Base-by-base conservation (phyloP, 2,113 vertebrate genomes). In the Phylloscopus whistleri region DNA sequence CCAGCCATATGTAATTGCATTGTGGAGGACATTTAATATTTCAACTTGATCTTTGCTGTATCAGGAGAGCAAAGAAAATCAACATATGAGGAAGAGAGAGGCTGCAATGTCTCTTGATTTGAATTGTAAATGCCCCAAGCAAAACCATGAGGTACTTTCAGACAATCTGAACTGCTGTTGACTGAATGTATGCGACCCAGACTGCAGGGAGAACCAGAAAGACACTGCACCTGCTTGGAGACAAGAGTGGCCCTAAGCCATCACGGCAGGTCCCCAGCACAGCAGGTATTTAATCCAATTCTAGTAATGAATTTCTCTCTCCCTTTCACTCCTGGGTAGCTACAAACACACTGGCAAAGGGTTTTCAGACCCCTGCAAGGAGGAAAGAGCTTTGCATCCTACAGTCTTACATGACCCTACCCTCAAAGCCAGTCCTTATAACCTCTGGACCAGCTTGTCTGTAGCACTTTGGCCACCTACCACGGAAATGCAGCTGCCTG, bases 11-110 rank as follows among this genome's bases (percentile, higher is more conserved):
- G 77, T 84, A 96, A 97, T 96, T 95, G 72, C 79, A 91, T 92
- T 92, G 86, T 63, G 55, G 60, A 94, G 84, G 62, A 87, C 81
- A 91, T 96, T 97, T 96, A 92, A 90, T 96, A 93, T 94, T 97
- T 97, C 94, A 89, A 60, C 89, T 87, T 73, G 56, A 86, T 90
- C 68, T 93, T 75, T 90, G 72, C 64, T 86, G 43, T 51, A 86
- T 80, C 70, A 86, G 52, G 39, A 96, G 51, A 94, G 70, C 60
- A 85, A 81, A 94, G 91, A 94, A 92, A 84, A 96, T 87, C 94
- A 94, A 89, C 58, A 30, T 84, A 79, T 20, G 43, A 91, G 49
- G 51, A 81, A 87, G 62, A 72, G 75, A 90, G 74, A 94, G n/a
- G 49, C 70, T 91, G 87, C 26, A 83, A 11, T 43, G 31, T 79